Conservation (phyloP, 2,113 vertebrate genomes). For the Apeltes quadracus region DNA sequence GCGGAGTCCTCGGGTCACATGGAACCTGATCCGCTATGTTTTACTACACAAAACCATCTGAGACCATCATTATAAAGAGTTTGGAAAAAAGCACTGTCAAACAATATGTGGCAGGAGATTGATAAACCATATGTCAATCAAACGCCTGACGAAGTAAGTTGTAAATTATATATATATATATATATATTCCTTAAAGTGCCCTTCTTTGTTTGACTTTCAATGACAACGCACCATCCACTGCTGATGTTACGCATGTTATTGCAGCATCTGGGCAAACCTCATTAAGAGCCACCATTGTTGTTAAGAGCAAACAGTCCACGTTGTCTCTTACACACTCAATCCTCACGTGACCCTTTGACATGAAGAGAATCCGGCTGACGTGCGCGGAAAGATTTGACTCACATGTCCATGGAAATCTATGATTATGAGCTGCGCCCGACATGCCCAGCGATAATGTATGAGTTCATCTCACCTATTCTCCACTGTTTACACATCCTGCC, state of each 20-base stretch:
- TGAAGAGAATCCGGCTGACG: background rate
- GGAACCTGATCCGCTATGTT: background rate
- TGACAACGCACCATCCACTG: too few species aligned
- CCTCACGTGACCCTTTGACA: background rate
- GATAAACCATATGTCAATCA: background rate
- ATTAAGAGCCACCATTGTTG: background rate
- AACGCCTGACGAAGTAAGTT: background rate
- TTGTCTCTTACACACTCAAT: background rate
- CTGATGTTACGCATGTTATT: too few species aligned
- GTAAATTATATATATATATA: too few species aligned
- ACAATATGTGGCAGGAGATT: background rate
- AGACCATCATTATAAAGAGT: background rate
- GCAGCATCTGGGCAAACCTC: too few species aligned
- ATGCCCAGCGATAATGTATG: constrained; percentile 29
- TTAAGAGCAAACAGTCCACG: background rate
- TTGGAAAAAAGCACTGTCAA: background rate
- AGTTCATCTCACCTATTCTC: constrained; percentile 25
- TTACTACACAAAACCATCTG: background rate
- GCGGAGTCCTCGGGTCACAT: background rate
- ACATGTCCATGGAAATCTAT: constrained; percentile 7
- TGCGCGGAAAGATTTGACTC: background rate
- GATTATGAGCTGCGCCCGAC: background rate
- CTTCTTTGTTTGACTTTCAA: background rate
- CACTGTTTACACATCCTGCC: constrained; percentile 6
- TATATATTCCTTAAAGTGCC: background rate